Evolutionary conservation across 2,113 vertebrate genomes (phyloP).

Genomic region (Microtus ochrogaster): DNA sequence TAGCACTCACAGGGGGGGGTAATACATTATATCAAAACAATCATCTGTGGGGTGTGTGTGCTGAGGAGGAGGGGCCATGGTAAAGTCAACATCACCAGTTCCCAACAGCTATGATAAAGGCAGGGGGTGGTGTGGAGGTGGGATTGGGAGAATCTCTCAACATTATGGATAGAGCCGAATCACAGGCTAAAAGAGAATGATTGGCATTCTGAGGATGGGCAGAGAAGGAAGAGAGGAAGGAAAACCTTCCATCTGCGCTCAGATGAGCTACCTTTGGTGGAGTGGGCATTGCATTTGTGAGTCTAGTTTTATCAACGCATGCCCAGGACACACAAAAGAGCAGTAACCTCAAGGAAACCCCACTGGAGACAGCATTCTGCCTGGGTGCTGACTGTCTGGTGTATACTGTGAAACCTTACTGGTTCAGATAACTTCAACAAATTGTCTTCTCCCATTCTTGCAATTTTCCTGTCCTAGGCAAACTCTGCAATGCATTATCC

Average conservation of each 20-base stretch:
- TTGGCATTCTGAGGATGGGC: rapidly evolving
- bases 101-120: neutral
- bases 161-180: neutral
- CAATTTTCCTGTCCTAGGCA: neutral
- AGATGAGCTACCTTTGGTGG: neutral
- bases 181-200: neutral
- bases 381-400: rapidly evolving
- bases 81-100: neutral
- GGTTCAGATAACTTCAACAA: neutral
- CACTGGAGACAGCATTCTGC: neutral
- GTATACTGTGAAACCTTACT: neutral
- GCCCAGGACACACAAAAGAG: neutral
- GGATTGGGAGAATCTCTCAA: neutral
- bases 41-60: neutral
- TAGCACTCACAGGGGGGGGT: neutral
- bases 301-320: neutral
- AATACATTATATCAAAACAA: neutral
- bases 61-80: neutral
- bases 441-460: neutral
- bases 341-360: neutral
- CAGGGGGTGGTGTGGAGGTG: too few species aligned
- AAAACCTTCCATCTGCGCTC: neutral
- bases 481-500: neutral
- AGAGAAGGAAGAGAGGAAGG: neutral
- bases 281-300: too few species aligned